Evolutionary conservation across 2,888 invertebrate species (phyloP), one percentile per base, ranked within the genome.

Genomic region (Synergus umbraculus): DNA sequence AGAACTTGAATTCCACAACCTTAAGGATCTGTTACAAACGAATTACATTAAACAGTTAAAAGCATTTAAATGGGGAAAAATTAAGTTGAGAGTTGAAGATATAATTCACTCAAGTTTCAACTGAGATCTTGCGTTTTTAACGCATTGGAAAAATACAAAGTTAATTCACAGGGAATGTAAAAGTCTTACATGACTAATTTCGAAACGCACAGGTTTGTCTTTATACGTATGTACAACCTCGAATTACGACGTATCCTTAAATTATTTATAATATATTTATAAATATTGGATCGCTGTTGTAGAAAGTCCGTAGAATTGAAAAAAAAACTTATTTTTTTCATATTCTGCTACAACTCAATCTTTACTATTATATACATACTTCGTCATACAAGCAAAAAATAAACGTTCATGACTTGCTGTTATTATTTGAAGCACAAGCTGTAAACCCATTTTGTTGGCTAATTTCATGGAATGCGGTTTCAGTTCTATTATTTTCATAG

Each of bases 121-220:
- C n/a, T 12, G 60, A 22, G 18, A 22, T 60, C 22, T n/a, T n/a
- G 49, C n/a, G 49, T 54, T 37, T 64, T 64, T 37, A 64, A 64
- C 2, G 7, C 37, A 13, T 29, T 2, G 5, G n/a, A 2, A 22
- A 67, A 73, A 37, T 73, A 49, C 7, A 37, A 37, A 73, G 10
- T 49, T n/a, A 73, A 54, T 73, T 73, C 15, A 29, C 10, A 49
- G 46, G 54, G 69, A 73, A 73, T 73, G 69, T 49, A 73, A 15
- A 49, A 73, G 49, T 73, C 54, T 73, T 73, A 54, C 2, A 73
- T 67, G 12, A 29, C 37, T 73, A 49, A 73, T 8, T 73, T 73
- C 37, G 4, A 73, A 73, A 73, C 54, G 15, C 73, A 73, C 4
- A 54, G n/a, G 73, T 41, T 54, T 54, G 37, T 73, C 46, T 73